Base-by-base conservation (phyloP, 2,797 vertebrate genomes). In the Ispidina lecontei region DNA sequence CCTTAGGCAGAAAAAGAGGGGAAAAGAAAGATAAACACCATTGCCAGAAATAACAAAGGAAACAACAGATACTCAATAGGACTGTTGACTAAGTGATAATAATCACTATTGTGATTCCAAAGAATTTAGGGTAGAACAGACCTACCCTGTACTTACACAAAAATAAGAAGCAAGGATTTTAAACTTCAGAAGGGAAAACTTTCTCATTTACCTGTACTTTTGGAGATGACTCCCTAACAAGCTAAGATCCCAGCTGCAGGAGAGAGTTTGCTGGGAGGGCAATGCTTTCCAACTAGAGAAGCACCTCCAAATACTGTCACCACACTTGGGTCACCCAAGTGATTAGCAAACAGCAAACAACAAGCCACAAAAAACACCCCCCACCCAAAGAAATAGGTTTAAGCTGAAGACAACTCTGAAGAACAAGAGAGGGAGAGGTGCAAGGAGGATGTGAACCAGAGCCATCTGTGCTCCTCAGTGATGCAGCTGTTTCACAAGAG, bases 31-130 rank as follows among this genome's bases (percentile, higher is more conserved):
- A 52, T 52, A 20, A 84, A 74, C 17, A 29, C 2, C 2, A 6
- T 9, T 82, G 23, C 12, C 10, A 64, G 47, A 46, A 84, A 14
- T 33, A 68, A 2, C 22, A 70, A 62, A 13, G 46, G 37, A 74
- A 89, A 46, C 14, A 73, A 2, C 18, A 70, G 52, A 29, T 1
- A 1, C 41, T 29, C 2, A 1, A 41, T 0, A 43, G 20, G 64
- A 79, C 33, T 1, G 0, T 12, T 79, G 44, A 20, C 33, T 17
- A 37, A 79, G 10, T 16, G 37, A 39, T 39, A 39, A 39, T 39
- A 39, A 39, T 39, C 37, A 39, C 37, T 39, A 14, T 5, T 29
- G 9, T 16, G 14, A 62, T 28, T 5, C 20, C 8, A 28, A 6
- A n/a, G 6, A 84, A 73, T 41, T 7, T 29, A 72, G 76, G 9